A percentile compares a stretch with the other conserved stretches of the same genome.
Evolutionary conservation across 2,888 invertebrate species (phyloP).

Genomic region (Apoderus coryli): DNA sequence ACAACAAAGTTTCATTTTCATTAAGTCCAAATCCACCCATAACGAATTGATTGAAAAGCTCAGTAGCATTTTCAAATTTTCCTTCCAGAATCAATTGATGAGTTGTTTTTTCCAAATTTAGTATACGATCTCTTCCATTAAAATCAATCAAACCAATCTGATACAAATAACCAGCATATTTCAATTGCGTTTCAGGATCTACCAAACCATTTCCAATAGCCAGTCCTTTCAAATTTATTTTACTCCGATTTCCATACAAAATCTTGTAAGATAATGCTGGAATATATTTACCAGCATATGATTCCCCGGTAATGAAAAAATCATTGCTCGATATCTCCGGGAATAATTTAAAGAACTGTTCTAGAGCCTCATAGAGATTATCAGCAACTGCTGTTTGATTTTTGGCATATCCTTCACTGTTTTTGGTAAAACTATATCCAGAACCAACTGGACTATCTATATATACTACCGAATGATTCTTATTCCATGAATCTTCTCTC

Average conservation of each 20-base stretch:
- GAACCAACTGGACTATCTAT: constrained; percentile 87
- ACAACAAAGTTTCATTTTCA: too few species aligned
- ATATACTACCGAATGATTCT: constrained; percentile 43
- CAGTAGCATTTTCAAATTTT: too few species aligned
- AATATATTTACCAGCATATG: constrained; percentile 64
- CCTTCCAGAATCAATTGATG: too few species aligned
- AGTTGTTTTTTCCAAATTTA: too few species aligned
- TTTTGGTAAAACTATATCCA: constrained; percentile 76
- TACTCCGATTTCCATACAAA: constrained; percentile 41
- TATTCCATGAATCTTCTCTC: constrained; percentile 39
- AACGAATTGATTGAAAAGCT: too few species aligned
- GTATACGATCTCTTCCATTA: too few species aligned
- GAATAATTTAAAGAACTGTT: constrained; percentile 70
- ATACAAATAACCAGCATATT: constrained; percentile 55
- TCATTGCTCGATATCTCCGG: constrained; percentile 52
- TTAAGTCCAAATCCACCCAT: too few species aligned
- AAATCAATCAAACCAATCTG: constrained; percentile 53
- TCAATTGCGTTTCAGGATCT: constrained; percentile 40
- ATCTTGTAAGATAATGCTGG: constrained; percentile 60
- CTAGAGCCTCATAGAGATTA: constrained; percentile 56
- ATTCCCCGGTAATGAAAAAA: constrained; percentile 81
- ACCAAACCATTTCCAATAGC: constrained; percentile 54
- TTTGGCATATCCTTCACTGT: constrained; percentile 60
- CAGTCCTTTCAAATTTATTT: constrained; percentile 51
- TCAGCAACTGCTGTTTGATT: constrained; percentile 64